Percentiles rank a stretch among this genome's conserved stretches.
Conservation (phyloP, 1,140 invertebrate species). For the Drusus annulatus region DNA sequence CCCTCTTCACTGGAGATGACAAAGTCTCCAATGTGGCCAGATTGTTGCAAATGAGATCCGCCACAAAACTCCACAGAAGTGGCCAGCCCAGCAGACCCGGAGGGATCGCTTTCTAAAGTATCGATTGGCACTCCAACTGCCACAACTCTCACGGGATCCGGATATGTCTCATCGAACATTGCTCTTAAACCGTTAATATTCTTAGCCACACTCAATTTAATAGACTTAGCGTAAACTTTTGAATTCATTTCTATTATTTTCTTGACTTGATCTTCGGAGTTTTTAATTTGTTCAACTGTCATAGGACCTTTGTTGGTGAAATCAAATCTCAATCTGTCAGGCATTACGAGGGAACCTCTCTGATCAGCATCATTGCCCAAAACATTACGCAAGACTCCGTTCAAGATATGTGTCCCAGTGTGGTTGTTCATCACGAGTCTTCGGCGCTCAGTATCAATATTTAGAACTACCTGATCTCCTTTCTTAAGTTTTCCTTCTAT, state of each 20-base stretch:
- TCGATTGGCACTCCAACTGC: conserved; percentile 95
- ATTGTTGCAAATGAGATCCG: conserved; percentile 94
- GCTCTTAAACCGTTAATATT: conserved; percentile 95
- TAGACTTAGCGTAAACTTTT: conserved; percentile 92
- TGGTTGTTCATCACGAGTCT: conserved; percentile 98
- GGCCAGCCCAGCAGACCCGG: conserved; percentile 80
- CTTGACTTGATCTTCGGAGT: conserved; percentile 86
- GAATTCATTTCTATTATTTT: conserved; percentile 86
- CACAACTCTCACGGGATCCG: conserved; percentile 97
- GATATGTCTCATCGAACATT: conserved; percentile 99
- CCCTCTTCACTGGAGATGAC: conserved; percentile 98
- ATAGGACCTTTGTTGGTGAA: conserved; percentile 96
- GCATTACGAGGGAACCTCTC: conserved; percentile 97
- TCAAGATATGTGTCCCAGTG: conserved; percentile 97
- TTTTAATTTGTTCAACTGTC: conserved; percentile 88
- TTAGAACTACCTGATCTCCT: conserved; percentile 88
- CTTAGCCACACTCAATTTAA: conserved; percentile 88
- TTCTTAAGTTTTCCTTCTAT: conserved; percentile 88
- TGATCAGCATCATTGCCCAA: conserved; percentile 95
- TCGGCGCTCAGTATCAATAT: conserved; percentile 88
- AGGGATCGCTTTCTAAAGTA: conserved; percentile 89
- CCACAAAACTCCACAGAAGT: conserved; percentile 99
- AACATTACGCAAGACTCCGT: conserved; percentile 93
- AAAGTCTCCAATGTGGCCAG: conserved; percentile 94
- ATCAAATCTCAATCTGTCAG: conserved; percentile 96